Evolutionary conservation across 1,140 invertebrate genomes (phyloP).

Genomic region (Helicoverpa armigera): DNA sequence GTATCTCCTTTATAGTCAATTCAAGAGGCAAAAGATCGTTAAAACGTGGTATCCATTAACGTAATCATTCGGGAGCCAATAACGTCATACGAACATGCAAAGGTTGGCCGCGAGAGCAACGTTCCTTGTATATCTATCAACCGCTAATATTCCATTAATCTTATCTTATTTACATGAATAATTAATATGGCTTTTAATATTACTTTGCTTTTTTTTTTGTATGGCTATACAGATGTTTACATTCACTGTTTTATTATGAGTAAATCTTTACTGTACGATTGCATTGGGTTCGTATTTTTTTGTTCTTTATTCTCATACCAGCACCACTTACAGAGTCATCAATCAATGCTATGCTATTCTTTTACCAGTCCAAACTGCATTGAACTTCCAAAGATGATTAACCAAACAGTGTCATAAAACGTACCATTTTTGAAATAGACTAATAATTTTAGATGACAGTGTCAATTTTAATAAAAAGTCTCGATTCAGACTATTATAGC

Average conservation of each 20-base stretch:
- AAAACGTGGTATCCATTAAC: slow-evolving; percentile 77
- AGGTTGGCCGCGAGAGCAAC: slow-evolving; percentile 50
- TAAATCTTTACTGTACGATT: slow-evolving; percentile 4
- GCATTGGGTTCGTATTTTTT: neutral
- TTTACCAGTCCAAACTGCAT: neutral
- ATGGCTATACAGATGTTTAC: neutral
- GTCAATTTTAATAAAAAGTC: slow-evolving; percentile 5
- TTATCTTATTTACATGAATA: slow-evolving; percentile 53
- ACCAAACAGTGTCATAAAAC: neutral
- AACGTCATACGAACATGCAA: slow-evolving; percentile 77
- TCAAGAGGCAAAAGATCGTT: slow-evolving; percentile 78
- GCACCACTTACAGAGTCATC: neutral
- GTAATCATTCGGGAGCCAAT: slow-evolving; percentile 79
- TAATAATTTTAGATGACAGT: neutral
- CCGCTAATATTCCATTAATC: slow-evolving; percentile 43
- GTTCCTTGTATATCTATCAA: slow-evolving; percentile 39
- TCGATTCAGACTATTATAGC: slow-evolving; percentile 19
- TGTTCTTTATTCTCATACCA: neutral
- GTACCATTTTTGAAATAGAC: neutral
- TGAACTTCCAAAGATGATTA: neutral
- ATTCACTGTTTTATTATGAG: slow-evolving; percentile 9
- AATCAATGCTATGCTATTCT: neutral
- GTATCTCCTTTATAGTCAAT: slow-evolving; percentile 80
- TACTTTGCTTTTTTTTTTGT: neutral
- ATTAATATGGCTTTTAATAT: slow-evolving; percentile 47